Base-by-base conservation (phyloP, 2,797 vertebrate genomes). In the Euthynnus affinis region DNA sequence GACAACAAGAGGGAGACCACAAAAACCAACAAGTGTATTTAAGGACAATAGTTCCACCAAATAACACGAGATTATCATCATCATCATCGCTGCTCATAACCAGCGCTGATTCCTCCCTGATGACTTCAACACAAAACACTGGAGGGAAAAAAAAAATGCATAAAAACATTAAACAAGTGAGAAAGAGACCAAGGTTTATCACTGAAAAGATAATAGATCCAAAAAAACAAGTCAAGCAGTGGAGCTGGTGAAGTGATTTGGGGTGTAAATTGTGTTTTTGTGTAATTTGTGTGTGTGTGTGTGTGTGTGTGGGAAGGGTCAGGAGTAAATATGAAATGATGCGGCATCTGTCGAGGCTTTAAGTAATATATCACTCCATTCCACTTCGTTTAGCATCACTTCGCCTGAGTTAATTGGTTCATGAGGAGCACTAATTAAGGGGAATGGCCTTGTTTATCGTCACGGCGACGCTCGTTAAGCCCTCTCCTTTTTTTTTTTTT, bases 351-450 rank as follows among this genome's bases (percentile, higher is more conserved):
- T 78, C 81, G 79, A 74, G 59, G 85, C 87, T 87, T 88, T 89
- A 82, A 90, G 90, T 88, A 88, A 93, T 90, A 71, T 78, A 94
- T 93, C 89, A 91, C 89, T 92, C 70, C 85, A 90, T 91, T 94
- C 92, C 88, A 82, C 88, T 91, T 88, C 85, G 78, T 90, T 94
- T 91, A 93, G 91, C 76, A 56, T 93, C 91, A 88, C 89, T 91
- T 82, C 61, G 81, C 91, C 86, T 84, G 88, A 91, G 90, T 92
- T 94, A 94, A 94, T 93, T 94, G 92, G 86, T 91, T 92, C 91
- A 91, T 83, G 87, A 93, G 90, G 88, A 90, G 82, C 81, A 73
- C 91, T 94, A 94, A 95, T 95, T 92, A 94, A 92, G 87, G 93
- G 91, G 92, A 94, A 93, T 89, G 90, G 90, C 84, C 83, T 85